Evolutionary conservation across 2,888 invertebrate species (phyloP).

Genomic region (Acanthopleura granulata): DNA sequence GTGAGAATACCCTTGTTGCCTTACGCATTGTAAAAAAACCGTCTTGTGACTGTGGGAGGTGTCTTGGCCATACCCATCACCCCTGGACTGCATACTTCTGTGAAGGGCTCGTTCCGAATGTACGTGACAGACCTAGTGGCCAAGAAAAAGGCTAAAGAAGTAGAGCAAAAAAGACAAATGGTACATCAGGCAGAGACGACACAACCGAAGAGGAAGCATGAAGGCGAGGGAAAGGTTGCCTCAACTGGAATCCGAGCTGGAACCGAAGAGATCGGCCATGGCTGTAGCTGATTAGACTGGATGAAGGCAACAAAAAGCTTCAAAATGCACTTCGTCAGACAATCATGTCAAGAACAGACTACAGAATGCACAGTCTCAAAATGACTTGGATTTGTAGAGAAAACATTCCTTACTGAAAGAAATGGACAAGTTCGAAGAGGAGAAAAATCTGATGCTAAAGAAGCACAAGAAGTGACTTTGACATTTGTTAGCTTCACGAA

Average conservation of each 20-base stretch:
- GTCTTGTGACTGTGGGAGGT: too few species aligned
- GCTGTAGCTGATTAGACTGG: not conserved
- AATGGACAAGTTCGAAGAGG: too few species aligned
- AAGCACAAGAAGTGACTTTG: too few species aligned
- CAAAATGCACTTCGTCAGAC: not conserved
- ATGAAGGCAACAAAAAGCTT: not conserved
- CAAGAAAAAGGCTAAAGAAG: not conserved
- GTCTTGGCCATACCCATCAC: too few species aligned
- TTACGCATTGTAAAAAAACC: too few species aligned
- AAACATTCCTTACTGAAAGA: too few species aligned
- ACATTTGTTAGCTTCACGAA: too few species aligned
- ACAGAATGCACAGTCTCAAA: not conserved
- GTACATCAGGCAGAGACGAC: not conserved
- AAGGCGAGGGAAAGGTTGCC: not conserved
- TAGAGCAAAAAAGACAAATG: not conserved
- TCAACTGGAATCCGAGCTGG: not conserved
- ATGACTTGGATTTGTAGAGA: not conserved
- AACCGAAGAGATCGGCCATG: not conserved
- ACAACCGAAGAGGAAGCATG: not conserved
- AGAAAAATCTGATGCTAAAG: too few species aligned
- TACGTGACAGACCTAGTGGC: not conserved
- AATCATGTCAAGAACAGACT: not conserved
- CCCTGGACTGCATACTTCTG: not conserved
- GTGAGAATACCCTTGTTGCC: too few species aligned
- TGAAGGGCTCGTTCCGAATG: not conserved